A percentile compares a stretch with the other conserved stretches of the same genome.
Evolutionary conservation across 2,113 vertebrate genomes (phyloP).

Genomic region (Dasypus novemcinctus): DNA sequence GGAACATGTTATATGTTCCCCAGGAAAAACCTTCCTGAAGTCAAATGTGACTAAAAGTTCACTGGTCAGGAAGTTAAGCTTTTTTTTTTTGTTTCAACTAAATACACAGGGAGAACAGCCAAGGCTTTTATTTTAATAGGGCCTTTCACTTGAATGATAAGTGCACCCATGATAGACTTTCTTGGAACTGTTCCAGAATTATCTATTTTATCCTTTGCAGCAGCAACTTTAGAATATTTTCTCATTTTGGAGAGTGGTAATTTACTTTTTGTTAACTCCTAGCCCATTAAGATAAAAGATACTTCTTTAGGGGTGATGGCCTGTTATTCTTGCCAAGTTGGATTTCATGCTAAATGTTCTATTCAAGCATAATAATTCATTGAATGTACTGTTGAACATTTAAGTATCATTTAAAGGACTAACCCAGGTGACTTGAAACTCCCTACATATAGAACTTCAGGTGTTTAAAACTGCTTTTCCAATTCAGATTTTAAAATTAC

Average conservation of each 20-base stretch:
- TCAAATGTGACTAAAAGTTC: neutral
- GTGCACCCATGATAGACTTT: neutral
- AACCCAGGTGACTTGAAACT: neutral
- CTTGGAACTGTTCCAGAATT: neutral
- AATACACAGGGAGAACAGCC: neutral
- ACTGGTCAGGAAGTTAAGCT: neutral
- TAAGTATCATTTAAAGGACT: neutral
- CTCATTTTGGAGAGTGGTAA: neutral
- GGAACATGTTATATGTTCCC: neutral
- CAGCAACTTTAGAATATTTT: neutral
- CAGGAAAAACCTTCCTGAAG: neutral
- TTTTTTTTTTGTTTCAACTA: neutral
- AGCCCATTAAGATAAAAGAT: constrained; percentile 38
- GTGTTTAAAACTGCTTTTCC: neutral
- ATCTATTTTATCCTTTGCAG: neutral
- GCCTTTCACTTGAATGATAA: neutral
- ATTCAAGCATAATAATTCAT: neutral
- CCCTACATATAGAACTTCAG: neutral
- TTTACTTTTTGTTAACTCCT: constrained; percentile 51
- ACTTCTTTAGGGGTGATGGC: neutral
- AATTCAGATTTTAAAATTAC: constrained; percentile 35
- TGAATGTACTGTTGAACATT: neutral
- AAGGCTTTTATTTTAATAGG: neutral
- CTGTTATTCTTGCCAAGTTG: constrained; percentile 28
- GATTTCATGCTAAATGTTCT: neutral